Evolutionary conservation across 2,888 invertebrate genomes (phyloP).

Genomic region (Criorhina ranunculi): DNA sequence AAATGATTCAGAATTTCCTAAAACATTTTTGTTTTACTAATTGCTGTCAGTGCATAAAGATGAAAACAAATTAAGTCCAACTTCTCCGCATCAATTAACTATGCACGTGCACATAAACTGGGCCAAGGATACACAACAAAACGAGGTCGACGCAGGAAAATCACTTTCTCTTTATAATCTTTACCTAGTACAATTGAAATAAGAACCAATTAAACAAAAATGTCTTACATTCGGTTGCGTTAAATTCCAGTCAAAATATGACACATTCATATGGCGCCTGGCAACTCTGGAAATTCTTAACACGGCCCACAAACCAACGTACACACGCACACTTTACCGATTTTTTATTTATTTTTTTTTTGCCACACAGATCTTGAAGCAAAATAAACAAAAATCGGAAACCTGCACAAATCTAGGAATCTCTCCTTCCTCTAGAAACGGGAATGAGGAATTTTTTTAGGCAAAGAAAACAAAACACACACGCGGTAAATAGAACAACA

Average conservation of each 20-base stretch:
- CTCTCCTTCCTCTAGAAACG: not conserved
- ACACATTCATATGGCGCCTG: slow-evolving; percentile 1
- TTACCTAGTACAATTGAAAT: not conserved
- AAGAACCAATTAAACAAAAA: not conserved
- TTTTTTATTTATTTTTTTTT: too few species aligned
- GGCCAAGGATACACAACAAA: too few species aligned
- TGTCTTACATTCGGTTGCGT: not conserved
- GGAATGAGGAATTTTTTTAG: not conserved
- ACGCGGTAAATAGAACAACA: slow-evolving; percentile 38
- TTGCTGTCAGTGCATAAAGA: too few species aligned
- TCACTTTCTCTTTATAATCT: too few species aligned
- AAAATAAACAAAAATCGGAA: slow-evolving; percentile 54
- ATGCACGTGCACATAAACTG: too few species aligned
- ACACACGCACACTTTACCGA: slow-evolving; percentile 15
- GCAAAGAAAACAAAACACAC: slow-evolving; percentile 16
- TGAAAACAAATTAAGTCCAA: too few species aligned
- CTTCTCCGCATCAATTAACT: too few species aligned
- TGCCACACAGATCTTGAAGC: slow-evolving; percentile 40
- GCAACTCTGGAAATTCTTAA: slow-evolving; percentile 43
- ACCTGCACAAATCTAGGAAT: slow-evolving; percentile 12
- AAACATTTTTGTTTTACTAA: too few species aligned
- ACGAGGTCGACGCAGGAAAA: too few species aligned
- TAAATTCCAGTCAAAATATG: not conserved
- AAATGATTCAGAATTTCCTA: too few species aligned
- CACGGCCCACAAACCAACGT: slow-evolving; percentile 25